phyloP scores from a whole-genome alignment of 1,140 invertebrate genomes.

The Drosophila albomicans region DNA sequence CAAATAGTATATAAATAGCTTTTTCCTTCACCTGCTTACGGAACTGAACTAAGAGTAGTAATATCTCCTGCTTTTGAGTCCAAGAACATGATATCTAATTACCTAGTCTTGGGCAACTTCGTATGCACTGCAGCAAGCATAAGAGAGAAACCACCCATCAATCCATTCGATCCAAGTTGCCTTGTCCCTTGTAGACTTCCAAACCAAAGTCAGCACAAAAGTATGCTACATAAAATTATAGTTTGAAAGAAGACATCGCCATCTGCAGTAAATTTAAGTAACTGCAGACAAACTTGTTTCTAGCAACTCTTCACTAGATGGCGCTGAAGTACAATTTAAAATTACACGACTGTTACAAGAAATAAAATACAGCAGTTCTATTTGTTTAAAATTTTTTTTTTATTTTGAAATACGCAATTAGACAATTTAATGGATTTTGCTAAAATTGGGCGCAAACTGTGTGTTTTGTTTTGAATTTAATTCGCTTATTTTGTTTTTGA shows the following conservation, averaged over 20 bases:
- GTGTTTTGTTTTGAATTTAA: constrained; percentile 19
- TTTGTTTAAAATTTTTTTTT: constrained; percentile 50
- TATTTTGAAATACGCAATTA: constrained; percentile 82
- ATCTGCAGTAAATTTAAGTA: not conserved
- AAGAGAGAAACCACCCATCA: too few relatives aligned
- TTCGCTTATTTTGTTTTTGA: not conserved
- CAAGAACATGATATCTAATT: too few relatives aligned
- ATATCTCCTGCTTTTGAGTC: too few relatives aligned
- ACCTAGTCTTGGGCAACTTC: too few relatives aligned
- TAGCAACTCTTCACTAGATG: not conserved
- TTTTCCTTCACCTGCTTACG: too few relatives aligned
- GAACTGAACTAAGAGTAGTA: too few relatives aligned
- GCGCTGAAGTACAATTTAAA: not conserved
- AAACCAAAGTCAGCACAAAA: not conserved
- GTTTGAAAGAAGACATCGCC: not conserved
- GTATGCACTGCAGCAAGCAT: too few relatives aligned
- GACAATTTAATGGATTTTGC: constrained; percentile 76
- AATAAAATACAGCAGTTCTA: constrained; percentile 6
- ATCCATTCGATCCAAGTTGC: too few relatives aligned
- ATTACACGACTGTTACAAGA: not conserved
- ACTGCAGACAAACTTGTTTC: not conserved
- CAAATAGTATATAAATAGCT: too few relatives aligned
- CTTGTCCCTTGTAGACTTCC: too few relatives aligned
- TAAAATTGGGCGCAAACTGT: constrained; percentile 72
- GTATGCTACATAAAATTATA: constrained; percentile 5